Evolutionary conservation across 53 echinoderm and acorn worm species (phyloP).

Genomic region (Antedon mediterranea): DNA sequence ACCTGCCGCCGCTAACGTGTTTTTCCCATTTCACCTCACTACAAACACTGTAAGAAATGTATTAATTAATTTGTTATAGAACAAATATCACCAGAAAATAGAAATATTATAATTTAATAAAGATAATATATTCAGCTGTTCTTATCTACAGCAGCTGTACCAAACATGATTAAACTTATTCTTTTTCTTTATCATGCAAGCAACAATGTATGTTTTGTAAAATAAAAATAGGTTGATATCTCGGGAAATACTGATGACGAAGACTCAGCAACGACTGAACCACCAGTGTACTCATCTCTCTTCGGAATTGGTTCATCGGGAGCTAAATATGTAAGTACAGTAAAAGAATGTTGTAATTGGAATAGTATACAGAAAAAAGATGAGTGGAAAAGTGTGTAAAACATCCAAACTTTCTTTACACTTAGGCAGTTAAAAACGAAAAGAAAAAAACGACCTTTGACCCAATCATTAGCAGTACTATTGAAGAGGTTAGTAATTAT

Average conservation of each 20-base stretch:
- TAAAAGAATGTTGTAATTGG: no score
- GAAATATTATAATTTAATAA: background rate
- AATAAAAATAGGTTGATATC: background rate
- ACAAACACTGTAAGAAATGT: slow-evolving; percentile 33
- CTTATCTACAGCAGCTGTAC: no score
- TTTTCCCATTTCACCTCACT: slow-evolving; percentile 54
- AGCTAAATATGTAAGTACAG: background rate
- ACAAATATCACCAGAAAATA: background rate
- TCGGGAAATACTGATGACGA: background rate
- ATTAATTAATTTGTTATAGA: background rate
- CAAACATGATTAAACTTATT: no score
- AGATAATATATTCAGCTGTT: background rate
- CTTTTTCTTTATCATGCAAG: no score
- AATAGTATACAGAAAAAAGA: no score
- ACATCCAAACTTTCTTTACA: no score
- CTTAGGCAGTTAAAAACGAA: no score
- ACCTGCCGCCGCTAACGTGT: slow-evolving; percentile 37
- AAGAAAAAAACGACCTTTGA: no score
- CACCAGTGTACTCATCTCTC: background rate
- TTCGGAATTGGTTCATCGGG: background rate
- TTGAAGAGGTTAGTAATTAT: no score
- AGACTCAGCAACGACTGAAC: background rate
- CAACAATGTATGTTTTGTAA: background rate
- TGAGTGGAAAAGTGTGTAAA: no score
- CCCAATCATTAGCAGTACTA: no score